These are phyloP conservation scores for Acrocephalus arundinaceus DNA, from an alignment of 2,113 vertebrate genomes.

Conservation along the genomic window DNA sequence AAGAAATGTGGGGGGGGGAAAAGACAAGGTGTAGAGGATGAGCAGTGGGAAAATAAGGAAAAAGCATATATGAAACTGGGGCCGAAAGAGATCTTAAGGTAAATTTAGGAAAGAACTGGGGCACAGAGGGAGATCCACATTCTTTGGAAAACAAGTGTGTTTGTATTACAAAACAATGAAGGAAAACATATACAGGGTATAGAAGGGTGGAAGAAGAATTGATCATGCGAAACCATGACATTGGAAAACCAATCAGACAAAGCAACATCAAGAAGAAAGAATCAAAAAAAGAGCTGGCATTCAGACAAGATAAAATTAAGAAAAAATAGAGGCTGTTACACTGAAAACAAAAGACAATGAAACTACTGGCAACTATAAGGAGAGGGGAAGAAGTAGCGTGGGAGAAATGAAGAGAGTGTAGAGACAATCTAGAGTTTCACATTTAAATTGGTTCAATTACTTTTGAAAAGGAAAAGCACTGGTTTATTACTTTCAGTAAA, in stretches of 20 bases:
- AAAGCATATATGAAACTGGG: not conserved
- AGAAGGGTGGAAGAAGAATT: not conserved
- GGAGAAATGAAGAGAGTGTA: not conserved
- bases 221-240: not conserved
- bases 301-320: not conserved
- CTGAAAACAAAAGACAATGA: not conserved
- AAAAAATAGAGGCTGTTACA: not conserved
- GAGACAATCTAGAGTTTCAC: not conserved
- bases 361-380: not conserved
- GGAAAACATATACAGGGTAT: not conserved
- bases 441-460: conserved; percentile 8
- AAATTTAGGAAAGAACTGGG: not conserved
- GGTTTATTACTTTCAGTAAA: not conserved
- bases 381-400: not conserved
- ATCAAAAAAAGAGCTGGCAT: not conserved
- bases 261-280: not conserved
- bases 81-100: not conserved
- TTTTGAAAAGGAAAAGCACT: not conserved
- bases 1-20: rapidly evolving
- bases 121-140: not conserved
- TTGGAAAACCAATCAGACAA: not conserved
- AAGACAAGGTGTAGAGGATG: not conserved
- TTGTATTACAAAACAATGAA: not conserved
- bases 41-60: not conserved
- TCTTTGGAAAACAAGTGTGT: not conserved